phyloP scores from a whole-genome alignment of 2,888 invertebrate species.

The Nysson spinosus region DNA sequence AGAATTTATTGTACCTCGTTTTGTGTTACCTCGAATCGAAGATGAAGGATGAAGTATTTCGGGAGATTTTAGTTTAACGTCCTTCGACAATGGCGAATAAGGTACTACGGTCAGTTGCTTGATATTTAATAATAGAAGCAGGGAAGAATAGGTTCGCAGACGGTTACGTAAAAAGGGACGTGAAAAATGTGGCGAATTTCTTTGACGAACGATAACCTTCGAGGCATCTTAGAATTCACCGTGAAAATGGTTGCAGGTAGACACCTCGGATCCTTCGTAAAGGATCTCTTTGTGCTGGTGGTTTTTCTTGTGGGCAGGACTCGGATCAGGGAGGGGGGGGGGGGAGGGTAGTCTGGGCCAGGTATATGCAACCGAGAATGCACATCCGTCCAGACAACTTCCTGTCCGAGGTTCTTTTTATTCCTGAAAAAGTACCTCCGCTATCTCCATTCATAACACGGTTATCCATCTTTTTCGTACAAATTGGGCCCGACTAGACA shows the following conservation, averaged over 20 bases:
- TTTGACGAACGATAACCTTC: constrained; percentile 25
- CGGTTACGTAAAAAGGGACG: constrained; percentile 55
- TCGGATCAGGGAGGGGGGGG: not conserved
- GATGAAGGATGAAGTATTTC: too few relatives aligned
- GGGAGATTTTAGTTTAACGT: too few relatives aligned
- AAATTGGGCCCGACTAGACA: too few relatives aligned
- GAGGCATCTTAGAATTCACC: constrained; percentile 1
- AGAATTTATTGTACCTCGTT: too few relatives aligned
- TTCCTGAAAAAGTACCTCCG: not conserved
- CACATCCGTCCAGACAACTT: constrained; percentile 35
- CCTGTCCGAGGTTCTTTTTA: constrained; percentile 25
- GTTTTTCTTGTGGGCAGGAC: constrained; percentile 38
- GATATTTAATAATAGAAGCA: too few relatives aligned
- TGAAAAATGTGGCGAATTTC: constrained; percentile 61
- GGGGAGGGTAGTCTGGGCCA: constrained; percentile 8
- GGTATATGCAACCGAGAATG: constrained; percentile 28
- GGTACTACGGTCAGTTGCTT: too few relatives aligned
- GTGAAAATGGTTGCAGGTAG: constrained; percentile 52
- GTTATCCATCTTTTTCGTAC: too few relatives aligned
- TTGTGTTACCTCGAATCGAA: too few relatives aligned
- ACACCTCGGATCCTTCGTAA: not conserved
- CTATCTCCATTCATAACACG: too few relatives aligned
- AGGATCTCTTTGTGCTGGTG: constrained; percentile 27
- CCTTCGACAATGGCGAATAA: too few relatives aligned
- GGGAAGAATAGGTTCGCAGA: constrained; percentile 30